These are phyloP conservation scores for Nipponia nippon DNA, from an alignment of 2,113 vertebrate genomes.

Conservation along the genomic window DNA sequence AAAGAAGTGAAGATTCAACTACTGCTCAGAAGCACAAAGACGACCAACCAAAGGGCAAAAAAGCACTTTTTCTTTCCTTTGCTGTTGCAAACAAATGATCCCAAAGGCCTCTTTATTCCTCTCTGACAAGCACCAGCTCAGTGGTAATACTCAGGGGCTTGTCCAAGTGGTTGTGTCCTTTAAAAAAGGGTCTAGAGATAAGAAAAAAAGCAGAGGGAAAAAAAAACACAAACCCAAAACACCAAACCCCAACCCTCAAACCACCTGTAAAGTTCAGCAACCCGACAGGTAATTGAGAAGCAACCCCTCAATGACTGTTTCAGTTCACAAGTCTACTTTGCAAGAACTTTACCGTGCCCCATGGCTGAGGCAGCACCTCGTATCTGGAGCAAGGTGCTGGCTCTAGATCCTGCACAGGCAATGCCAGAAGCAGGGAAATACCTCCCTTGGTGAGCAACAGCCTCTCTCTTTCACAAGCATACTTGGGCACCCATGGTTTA, in stretches of 20 bases:
- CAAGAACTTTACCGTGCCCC: not conserved
- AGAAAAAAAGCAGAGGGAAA: not conserved
- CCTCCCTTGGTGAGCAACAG: not conserved
- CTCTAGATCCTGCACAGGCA: not conserved
- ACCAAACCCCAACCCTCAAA: not conserved
- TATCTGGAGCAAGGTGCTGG: not conserved
- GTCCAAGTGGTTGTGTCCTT: not conserved
- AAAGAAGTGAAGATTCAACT: not conserved
- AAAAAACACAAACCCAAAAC: not conserved
- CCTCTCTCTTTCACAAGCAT: not conserved
- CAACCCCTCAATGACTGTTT: not conserved
- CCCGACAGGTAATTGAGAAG: not conserved
- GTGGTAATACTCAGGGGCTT: not conserved
- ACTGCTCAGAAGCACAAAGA: not conserved
- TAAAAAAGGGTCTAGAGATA: not conserved
- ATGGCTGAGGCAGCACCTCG: not conserved
- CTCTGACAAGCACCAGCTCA: not conserved
- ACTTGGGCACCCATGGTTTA: not conserved
- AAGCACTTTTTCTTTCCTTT: not conserved
- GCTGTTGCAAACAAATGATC: not conserved
- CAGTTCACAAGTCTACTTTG: not conserved
- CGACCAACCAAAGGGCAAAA: not conserved
- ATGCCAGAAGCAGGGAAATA: not conserved
- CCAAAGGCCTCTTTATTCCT: not conserved
- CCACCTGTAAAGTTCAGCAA: not conserved